Base-by-base conservation (phyloP, 2,888 invertebrate species). In the Dolichopus griseipennis region DNA sequence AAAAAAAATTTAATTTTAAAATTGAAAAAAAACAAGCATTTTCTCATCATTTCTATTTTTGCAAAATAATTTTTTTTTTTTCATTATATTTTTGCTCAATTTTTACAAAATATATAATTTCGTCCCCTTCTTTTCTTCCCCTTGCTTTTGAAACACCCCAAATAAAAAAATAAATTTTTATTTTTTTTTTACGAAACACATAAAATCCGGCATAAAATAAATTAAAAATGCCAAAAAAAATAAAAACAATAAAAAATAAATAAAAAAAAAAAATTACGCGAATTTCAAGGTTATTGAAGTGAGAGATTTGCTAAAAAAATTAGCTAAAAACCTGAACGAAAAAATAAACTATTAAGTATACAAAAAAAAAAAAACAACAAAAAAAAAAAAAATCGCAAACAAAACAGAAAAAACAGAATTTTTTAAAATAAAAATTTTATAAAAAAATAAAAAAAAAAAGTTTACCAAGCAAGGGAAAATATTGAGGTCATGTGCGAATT, bases 271-370 rank as follows among this genome's bases (percentile, higher is more conserved):
- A 52, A 52, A 52, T 52, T 52, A 52, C n/a, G 52, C 52, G 52
- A 52, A n/a, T 52, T 52, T 52, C 52, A 52, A 52, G 52, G 52
- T 52, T 52, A 52, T 52, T 52, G 52, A 52, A 52, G 52, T 52
- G 52, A 52, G 52, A 52, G 52, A 52, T 52, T 52, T 52, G 52
- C 52, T 52, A 52, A 18, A 52, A 52, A 52, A 52, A 52, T 52
- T 52, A 52, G 52, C 52, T 52, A 18, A 52, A 52, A 52, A 52
- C 52, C 52, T 52, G 52, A 52, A 27, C 27, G 27, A 27, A 27
- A 27, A 27, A 27, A 27, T 27, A 52, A 52, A 52, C 6, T 7
- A 12, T 18, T 18, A 52, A 6, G 9, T 34, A 34, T 7, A 52
- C 9, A 52, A 52, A 52, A 52, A 52, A 2, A 41, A 7, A 41